Base-by-base conservation (phyloP, 2,797 vertebrate genomes). In the Notolabrus celidotus region DNA sequence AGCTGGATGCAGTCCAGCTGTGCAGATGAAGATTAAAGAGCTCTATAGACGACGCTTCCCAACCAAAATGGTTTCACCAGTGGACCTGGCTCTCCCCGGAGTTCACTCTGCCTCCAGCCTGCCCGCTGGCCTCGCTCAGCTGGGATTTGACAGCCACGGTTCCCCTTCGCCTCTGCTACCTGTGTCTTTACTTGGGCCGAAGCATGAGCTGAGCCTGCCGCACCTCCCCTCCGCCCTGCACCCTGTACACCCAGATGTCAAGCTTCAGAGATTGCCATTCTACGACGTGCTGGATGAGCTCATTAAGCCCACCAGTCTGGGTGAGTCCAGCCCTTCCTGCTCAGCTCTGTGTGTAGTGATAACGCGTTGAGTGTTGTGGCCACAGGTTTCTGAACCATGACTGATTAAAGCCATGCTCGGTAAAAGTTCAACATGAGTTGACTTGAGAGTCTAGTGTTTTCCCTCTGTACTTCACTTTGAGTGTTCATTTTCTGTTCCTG, bases 11-110 rank as follows among this genome's bases (percentile, higher is more conserved):
- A 99, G 98, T 86, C 97, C 98, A 34, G 97, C 98, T 19, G 97
- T 99, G 36, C 98, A 99, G 89, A 99, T 99, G 97, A 99, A 99
- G 95, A 99, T 99, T 90, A 99, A 99, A 93, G 98, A 99, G 95
- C 96, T 99, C 74, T 99, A 99, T 79, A 94, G 98, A 89, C 95
- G 98, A 19, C 95, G 98, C 69, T 99, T 99, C 90, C 98, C 98
- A 23, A 96, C 97, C 91, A 99, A 99, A 92, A 98, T 99, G 93
- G 95, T 99, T 91, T 97, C 95, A 2, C 97, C 98, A 0, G 96
- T 97, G 82, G 97, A 99, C 89, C 94, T 99, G 67, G 95, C 97
- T 29, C 86, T 98, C 69, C 89, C 97, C 42, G 93, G 92, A 14
- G 95, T 99, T 65, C 98, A 98, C 84, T 95, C 97, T 74, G 95